Evolutionary conservation across 1,140 invertebrate genomes (phyloP), one percentile per base, ranked within the genome.

Genomic region (Periplaneta americana): DNA sequence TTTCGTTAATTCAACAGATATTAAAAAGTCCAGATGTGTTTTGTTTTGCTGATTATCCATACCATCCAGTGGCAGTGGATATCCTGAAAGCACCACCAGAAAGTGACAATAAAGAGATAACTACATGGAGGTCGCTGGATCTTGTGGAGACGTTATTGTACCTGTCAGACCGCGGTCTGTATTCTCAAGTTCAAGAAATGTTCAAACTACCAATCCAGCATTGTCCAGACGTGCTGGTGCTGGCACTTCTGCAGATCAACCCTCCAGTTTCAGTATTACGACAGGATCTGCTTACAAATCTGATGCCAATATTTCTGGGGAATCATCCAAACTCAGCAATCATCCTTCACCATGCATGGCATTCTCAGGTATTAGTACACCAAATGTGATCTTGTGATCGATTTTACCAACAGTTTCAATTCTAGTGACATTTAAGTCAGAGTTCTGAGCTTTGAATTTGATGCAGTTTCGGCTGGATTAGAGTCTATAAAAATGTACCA

Each of bases 321-420:
- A 98, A 98, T 89, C 97, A 99, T 91, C 96, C 96, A 1, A 99
- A 99, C 88, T 96, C 96, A 78, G 96, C 93, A 82, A 96, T 96
- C 22, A 96, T 99, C 80, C 89, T 99, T 33, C 97, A 98, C 88
- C 95, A 97, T 87, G 97, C 97, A 1, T 99, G 98, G 98, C 96
- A 95, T 86, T 90, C 91, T 0, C 93, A 94, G 85, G 85, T 87
- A 78, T 18, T 31, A 13, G 48, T 48, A 48, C 48, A 66, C 39
- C 17, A 48, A 48, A 15, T 48, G 6, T 48, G 6, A 18, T 22
- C 39, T n/a, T n/a, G n/a, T n/a, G n/a, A n/a, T n/a, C n/a, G n/a
- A n/a, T n/a, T n/a, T n/a, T n/a, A n/a, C n/a, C n/a, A n/a, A n/a
- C n/a, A n/a, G n/a, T n/a, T n/a, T n/a, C n/a, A n/a, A n/a, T n/a